These are phyloP conservation scores for Acanthornis magna DNA, from an alignment of 2,797 vertebrate genomes.

Conservation along the genomic window DNA sequence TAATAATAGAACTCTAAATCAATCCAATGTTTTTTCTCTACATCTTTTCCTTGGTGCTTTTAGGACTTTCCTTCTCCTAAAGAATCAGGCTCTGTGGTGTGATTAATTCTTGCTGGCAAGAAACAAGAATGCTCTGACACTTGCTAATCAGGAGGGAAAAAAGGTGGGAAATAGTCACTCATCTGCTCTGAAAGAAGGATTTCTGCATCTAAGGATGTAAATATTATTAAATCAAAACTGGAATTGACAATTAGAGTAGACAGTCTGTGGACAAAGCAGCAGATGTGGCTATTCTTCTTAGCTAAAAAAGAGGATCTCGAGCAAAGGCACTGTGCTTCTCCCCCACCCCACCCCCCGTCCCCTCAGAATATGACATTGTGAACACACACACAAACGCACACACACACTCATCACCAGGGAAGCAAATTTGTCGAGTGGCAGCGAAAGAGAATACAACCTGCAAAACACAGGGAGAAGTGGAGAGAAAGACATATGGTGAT, in stretches of 20 bases:
- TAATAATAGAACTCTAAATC: conserved; percentile 24
- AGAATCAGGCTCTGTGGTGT: not conserved
- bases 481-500: conserved; percentile 47
- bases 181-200: conserved; percentile 1
- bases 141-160: conserved; percentile 41
- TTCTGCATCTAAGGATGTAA: conserved; percentile 30
- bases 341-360: fast-evolving
- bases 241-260: conserved; percentile 27
- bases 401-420: not conserved
- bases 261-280: conserved; percentile 20
- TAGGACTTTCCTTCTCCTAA: not conserved
- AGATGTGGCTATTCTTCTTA: conserved; percentile 46
- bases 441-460: conserved; percentile 35
- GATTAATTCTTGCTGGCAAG: conserved; percentile 42
- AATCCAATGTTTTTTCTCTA: not conserved
- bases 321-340: not conserved
- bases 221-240: conserved; percentile 50
- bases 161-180: conserved; percentile 30
- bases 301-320: not conserved
- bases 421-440: conserved; percentile 1
- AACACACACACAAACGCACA: not conserved
- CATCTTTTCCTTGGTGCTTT: not conserved
- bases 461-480: conserved; percentile 23
- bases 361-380: not conserved
- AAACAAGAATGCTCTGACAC: conserved; percentile 46